These are phyloP conservation scores for Serripes groenlandicus DNA, from an alignment of 2,888 invertebrate species.

Conservation along the genomic window DNA sequence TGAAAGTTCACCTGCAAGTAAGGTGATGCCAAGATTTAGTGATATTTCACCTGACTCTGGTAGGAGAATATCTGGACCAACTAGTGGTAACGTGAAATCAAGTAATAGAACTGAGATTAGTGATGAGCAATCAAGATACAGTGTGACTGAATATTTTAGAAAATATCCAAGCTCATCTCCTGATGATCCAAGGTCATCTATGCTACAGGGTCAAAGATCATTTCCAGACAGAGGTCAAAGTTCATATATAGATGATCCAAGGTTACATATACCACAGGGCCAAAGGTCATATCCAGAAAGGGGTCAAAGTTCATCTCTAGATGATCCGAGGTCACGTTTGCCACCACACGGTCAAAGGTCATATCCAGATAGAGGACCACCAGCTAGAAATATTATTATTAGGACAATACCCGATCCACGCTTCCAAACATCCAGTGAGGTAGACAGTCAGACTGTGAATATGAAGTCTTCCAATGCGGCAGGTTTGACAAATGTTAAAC, in stretches of 20 bases:
- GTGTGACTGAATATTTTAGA: slow-evolving; percentile 80
- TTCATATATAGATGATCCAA: slow-evolving; percentile 8
- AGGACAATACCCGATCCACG: slow-evolving; percentile 6
- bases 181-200: slow-evolving; percentile 17
- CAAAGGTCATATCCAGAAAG: slow-evolving; percentile 28
- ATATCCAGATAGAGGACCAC: slow-evolving; percentile 1
- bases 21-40: slow-evolving; percentile 1
- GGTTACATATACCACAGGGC: background rate
- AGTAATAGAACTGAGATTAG: slow-evolving; percentile 54
- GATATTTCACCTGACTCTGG: background rate
- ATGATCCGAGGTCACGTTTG: slow-evolving; percentile 21
- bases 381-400: background rate
- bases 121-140: slow-evolving; percentile 74
- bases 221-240: background rate
- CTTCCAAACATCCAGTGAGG: slow-evolving; percentile 55
- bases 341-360: slow-evolving; percentile 9
- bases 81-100: background rate
- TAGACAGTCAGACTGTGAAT: slow-evolving; percentile 55
- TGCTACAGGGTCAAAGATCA: slow-evolving; percentile 9
- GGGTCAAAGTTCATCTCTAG: background rate
- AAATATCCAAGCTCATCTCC: slow-evolving; percentile 69
- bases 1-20: slow-evolving; percentile 14
- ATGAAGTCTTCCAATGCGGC: slow-evolving; percentile 26
- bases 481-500: slow-evolving; percentile 34
- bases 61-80: background rate